Evolutionary conservation across 2,888 invertebrate species (phyloP), one percentile per base, ranked within the genome.

Genomic region (Tetropium fuscum): DNA sequence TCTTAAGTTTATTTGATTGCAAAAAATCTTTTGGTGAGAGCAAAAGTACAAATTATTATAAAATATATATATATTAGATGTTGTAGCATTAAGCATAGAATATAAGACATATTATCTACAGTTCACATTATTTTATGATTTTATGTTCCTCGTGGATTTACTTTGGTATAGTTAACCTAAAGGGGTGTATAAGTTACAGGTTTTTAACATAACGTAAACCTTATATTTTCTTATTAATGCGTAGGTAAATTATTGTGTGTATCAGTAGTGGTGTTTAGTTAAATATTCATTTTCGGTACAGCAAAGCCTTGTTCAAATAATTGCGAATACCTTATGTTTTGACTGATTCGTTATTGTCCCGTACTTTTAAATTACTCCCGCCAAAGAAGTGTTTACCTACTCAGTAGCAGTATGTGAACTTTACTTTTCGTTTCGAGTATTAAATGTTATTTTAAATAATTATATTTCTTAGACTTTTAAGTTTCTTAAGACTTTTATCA

Each of bases 31-130:
- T 80, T 79, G 80, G 80, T 79, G 79, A 80, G 78, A 79, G 79
- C 79, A 80, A 78, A 79, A 79, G 79, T 80, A 80, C 80, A 80
- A 80, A 80, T 71, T 71, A 73, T 69, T 56, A 60, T 67, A 55
- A 62, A 54, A 44, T 20, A 30, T 54, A 53, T 27, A 43, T 51
- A 51, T 40, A 27, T 40, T 25, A 40, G 25, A 38, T 25, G 11
- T 16, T 48, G 10, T 30, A 48, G 32, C 1, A 10, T 15, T 48
- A 47, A 34, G 48, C 13, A 48, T 48, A 48, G 48, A 38, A n/a
- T 48, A 15, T 36, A 48, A 48, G 13, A 15, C 30, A 38, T 44
- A 41, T 27, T 27, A 15, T 43, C 25, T 8, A 43, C 11, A 41
- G n/a, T 10, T 34, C 4, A 44, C 16, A 44, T 44, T 27, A 10